Evolutionary conservation across 1,140 invertebrate genomes (phyloP).

Genomic region (Ylistrum balloti): DNA sequence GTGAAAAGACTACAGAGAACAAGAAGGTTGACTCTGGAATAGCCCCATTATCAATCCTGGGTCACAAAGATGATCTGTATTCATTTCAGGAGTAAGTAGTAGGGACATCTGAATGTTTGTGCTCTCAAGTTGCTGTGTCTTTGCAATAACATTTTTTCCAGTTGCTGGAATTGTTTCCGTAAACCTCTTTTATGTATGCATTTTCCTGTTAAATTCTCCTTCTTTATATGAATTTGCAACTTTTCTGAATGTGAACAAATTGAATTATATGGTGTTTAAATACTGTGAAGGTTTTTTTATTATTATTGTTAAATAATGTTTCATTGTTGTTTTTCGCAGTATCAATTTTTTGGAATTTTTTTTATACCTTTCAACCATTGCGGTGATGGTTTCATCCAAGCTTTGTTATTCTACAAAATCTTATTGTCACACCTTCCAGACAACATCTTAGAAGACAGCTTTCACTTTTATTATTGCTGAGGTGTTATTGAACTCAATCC

Average conservation of each 20-base stretch:
- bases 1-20: slow-evolving; percentile 57
- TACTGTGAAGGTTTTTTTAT: too few relatives aligned
- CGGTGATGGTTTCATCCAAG: neutral
- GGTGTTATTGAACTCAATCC: too few relatives aligned
- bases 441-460: neutral
- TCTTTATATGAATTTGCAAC: neutral
- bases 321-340: too few relatives aligned
- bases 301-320: too few relatives aligned
- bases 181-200: slow-evolving; percentile 41
- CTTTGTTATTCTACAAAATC: neutral
- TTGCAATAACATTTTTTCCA: neutral
- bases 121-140: neutral
- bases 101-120: neutral
- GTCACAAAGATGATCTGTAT: slow-evolving; percentile 86
- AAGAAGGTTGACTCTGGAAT: slow-evolving; percentile 70
- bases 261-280: too few relatives aligned
- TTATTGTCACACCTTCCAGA: neutral
- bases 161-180: too few relatives aligned
- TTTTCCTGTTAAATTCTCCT: too few relatives aligned
- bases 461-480: neutral
- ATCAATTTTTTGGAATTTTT: too few relatives aligned
- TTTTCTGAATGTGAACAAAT: neutral
- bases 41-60: slow-evolving; percentile 85
- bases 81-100: slow-evolving; percentile 75
- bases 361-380: too few relatives aligned